These are phyloP conservation scores for Eulemur rubriventer DNA, from an alignment of 2,797 vertebrate species.

Conservation along the genomic window DNA sequence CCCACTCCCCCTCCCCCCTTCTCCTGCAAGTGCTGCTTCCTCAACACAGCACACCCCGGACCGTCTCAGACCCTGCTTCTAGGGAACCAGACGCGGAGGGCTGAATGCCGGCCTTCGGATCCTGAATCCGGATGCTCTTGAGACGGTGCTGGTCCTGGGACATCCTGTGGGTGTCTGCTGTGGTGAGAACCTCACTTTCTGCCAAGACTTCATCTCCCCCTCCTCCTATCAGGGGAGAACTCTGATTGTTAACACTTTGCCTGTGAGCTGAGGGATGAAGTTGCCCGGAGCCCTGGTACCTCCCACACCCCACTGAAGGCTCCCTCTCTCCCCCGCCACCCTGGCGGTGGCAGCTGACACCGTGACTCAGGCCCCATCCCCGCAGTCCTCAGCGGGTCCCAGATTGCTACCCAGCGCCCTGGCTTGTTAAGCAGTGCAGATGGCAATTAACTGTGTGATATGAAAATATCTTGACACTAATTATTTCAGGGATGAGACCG, in stretches of 20 bases:
- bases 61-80: neutral
- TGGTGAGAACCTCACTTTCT: conserved; percentile 8
- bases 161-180: neutral
- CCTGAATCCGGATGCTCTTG: neutral
- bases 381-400: neutral
- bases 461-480: conserved; percentile 68
- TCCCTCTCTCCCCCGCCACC: neutral
- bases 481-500: conserved; percentile 56
- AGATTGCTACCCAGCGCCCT: conserved; percentile 10
- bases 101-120: neutral
- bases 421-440: conserved; percentile 51
- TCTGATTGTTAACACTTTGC: neutral
- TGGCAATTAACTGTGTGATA: conserved; percentile 70
- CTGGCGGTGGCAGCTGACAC: neutral
- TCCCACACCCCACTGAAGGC: neutral
- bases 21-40: neutral
- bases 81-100: neutral
- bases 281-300: neutral
- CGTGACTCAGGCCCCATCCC: neutral
- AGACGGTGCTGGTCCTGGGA: neutral
- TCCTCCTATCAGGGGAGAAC: neutral
- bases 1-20: neutral
- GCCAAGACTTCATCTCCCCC: neutral
- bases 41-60: neutral
- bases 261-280: neutral